Evolutionary conservation across 1,140 invertebrate genomes (phyloP), one percentile per base, ranked within the genome.

Genomic region (Trichonephila clavipes): DNA sequence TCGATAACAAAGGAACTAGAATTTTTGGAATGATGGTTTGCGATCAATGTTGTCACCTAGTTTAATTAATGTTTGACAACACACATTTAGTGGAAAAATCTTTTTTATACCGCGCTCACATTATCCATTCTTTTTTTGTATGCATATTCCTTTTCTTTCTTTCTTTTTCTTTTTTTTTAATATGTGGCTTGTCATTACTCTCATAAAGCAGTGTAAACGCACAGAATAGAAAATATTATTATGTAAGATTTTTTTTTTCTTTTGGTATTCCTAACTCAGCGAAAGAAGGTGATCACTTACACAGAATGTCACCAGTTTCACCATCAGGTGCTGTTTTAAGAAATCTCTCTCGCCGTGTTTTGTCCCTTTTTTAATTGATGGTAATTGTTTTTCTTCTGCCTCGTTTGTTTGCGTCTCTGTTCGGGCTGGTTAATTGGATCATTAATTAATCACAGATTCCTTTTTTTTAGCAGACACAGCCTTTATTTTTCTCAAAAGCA

Each of bases 11-110:
- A 59, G 59, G 83, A 85, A 21, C 51, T 40, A 51, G 81, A 83
- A 83, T 34, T 83, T 34, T 83, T 83, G 28, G 34, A 19, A 81
- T 28, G 14, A 34, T 44, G 72, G 72, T 34, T 81, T 14, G 24
- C 88, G 66, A 89, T 89, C 88, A 89, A 89, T 90, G 51, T 18
- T 90, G 89, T 92, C 81, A 92, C 86, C 86, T 24, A 40, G 51
- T 85, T 85, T 92, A 92, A 92, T 92, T 92, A 92, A 92, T 92
- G 90, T 92, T 85, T 92, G 90, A 92, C 90, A 92, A 92, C 82
- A 69, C 19, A 72, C 90, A 59, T 92, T 92, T 92, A 92, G 90
- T 72, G 69, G 51, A 14, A 28, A 82, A 62, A 85, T 85, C 51
- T 85, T 61, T 85, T 85, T 85, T 85, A 24, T 58, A 19, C 10